Conservation (phyloP, 2,888 invertebrate genomes). For the Thera britannica region DNA sequence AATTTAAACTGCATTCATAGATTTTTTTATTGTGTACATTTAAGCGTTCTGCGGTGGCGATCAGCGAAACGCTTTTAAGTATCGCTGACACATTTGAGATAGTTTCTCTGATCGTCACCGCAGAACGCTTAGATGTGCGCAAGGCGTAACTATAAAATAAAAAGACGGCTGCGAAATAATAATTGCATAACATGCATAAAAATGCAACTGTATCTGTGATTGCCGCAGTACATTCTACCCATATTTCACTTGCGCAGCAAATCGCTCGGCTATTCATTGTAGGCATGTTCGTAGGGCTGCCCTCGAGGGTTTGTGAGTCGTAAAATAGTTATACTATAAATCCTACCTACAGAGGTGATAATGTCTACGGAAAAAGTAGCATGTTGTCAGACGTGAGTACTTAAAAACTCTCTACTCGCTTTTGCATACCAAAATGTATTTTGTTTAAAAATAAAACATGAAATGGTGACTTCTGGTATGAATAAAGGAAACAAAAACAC, state of each 20-base stretch:
- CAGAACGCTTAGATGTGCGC: too few relatives aligned
- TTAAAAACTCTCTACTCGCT: neutral
- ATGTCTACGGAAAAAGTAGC: too few relatives aligned
- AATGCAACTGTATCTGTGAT: slow-evolving; percentile 46
- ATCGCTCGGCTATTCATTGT: slow-evolving; percentile 55
- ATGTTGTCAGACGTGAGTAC: too few relatives aligned
- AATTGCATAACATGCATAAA: slow-evolving; percentile 47
- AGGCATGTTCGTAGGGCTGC: slow-evolving; percentile 35
- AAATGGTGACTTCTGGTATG: neutral
- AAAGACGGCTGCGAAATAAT: slow-evolving; percentile 26
- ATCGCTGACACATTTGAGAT: too few relatives aligned
- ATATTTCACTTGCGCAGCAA: slow-evolving; percentile 56
- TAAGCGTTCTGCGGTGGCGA: too few relatives aligned
- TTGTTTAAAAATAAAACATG: neutral
- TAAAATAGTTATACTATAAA: slow-evolving; percentile 7
- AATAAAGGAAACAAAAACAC: slow-evolving; percentile 1
- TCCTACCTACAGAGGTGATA: slow-evolving; percentile 1
- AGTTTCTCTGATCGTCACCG: too few relatives aligned
- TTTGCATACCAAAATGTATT: neutral
- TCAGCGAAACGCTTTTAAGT: too few relatives aligned
- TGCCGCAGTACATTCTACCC: slow-evolving; percentile 48
- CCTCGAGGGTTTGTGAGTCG: neutral
- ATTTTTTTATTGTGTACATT: too few relatives aligned
- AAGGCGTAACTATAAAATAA: slow-evolving; percentile 11
- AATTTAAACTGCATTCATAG: too few relatives aligned